Evolutionary conservation across 2,797 vertebrate species (phyloP), one percentile per base, ranked within the genome.

Genomic region (Sebastes cheni): DNA sequence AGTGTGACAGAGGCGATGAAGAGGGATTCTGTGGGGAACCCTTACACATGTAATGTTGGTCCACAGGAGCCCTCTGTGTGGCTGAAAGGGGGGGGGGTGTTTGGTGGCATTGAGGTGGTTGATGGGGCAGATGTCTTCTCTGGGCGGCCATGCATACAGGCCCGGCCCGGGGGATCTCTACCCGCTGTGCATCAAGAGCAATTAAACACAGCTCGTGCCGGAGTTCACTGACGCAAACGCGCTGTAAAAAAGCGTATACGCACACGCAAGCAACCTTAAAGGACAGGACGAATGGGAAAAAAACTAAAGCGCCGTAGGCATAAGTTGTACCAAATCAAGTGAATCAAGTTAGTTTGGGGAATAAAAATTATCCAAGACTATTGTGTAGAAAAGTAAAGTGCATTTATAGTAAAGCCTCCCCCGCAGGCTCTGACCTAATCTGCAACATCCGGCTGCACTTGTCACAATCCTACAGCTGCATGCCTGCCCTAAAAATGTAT

Each of bases 131-230:
- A 89, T 89, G 88, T 86, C 86, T 89, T 82, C 70, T 84, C 67
- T 82, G 85, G 79, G 87, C 86, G 14, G 7, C 88, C 91, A 89
- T 85, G 91, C 89, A 88, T 88, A 72, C 84, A 66, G 22, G 74
- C 83, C 78, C 42, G 77, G 87, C 93, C 85, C 83, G 9, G 80
- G 86, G 91, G 91, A 82, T 79, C 75, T 54, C 80, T 76, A 79
- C 88, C 87, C 80, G 50, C 88, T 81, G 89, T 74, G 89, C 90
- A 91, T 93, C 87, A 84, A 62, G 87, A 88, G 88, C 91, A 92
- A 91, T 93, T 93, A 92, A 89, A 88, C 92, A 80, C 74, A 12
- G 81, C 85, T 90, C 80, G 52, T 74, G 80, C 77, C 64, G 73
- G 83, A 86, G 79, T 74, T 91, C 86, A 86, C 66, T 52, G 84